phyloP scores from a whole-genome alignment of 2,797 vertebrate species.

The Hydrolagus colliei region DNA sequence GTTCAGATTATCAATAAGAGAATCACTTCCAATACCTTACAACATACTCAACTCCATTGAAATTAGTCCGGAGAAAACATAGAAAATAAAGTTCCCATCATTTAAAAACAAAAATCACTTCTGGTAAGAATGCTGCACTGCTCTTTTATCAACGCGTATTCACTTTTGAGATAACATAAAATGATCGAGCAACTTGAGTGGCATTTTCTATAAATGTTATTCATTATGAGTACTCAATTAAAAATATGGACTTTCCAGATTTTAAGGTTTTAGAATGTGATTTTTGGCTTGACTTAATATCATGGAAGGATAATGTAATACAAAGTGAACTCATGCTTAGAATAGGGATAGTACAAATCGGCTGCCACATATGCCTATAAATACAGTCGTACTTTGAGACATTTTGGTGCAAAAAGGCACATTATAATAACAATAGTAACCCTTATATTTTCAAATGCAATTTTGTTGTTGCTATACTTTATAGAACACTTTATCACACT shows the following conservation, averaged over 20 bases:
- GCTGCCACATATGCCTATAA: no score
- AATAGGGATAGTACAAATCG: neutral
- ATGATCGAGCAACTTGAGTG: neutral
- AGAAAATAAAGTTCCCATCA: neutral
- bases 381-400: no score
- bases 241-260: conserved; percentile 14
- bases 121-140: neutral
- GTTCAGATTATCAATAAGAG: no score
- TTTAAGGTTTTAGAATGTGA: neutral
- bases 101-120: neutral
- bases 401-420: no score
- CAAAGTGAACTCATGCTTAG: neutral
- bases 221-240: conserved; percentile 20
- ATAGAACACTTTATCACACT: no score
- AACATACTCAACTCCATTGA: no score
- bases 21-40: no score
- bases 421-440: no score
- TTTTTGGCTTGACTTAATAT: neutral
- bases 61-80: no score
- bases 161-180: neutral
- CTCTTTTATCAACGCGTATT: neutral
- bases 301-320: neutral
- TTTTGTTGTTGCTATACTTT: no score
- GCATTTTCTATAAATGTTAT: neutral
- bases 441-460: no score